Evolutionary conservation across 1,140 invertebrate species (phyloP).

Genomic region (Drosophila nigrodunni): DNA sequence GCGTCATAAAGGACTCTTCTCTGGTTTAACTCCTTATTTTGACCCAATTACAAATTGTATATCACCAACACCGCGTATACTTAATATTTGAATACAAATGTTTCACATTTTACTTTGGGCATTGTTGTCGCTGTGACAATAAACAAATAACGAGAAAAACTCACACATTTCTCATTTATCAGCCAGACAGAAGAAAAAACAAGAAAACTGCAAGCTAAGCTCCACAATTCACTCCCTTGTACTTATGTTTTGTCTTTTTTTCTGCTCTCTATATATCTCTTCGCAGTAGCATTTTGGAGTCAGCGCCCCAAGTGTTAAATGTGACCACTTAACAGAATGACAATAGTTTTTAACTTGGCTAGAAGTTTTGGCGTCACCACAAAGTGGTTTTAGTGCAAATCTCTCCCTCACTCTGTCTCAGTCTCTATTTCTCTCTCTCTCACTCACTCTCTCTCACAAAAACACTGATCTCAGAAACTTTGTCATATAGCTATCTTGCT

Average conservation of each 20-base stretch:
- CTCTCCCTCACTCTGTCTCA: constrained; percentile 17
- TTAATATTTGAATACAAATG: constrained; percentile 20
- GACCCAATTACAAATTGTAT: background rate
- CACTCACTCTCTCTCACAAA: constrained; percentile 5
- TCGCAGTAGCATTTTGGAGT: constrained; percentile 38
- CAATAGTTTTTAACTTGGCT: constrained; percentile 83
- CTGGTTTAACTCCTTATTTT: background rate
- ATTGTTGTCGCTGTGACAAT: background rate
- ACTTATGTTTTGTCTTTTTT: background rate
- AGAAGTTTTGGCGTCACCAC: constrained; percentile 83
- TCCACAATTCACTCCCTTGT: constrained; percentile 68
- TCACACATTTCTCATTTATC: constrained; percentile 56
- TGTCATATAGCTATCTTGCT: constrained; percentile 45
- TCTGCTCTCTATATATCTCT: constrained; percentile 31
- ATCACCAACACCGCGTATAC: constrained; percentile 20
- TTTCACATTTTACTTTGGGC: background rate
- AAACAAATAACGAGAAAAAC: constrained; percentile 25
- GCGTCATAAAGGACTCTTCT: background rate
- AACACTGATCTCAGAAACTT: constrained; percentile 50
- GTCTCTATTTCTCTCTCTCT: constrained; percentile 1
- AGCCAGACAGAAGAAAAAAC: constrained; percentile 23
- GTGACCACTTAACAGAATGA: constrained; percentile 83
- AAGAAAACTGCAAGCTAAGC: constrained; percentile 49
- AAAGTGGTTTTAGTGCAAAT: constrained; percentile 81
- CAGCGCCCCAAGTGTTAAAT: constrained; percentile 79